Base-by-base conservation (phyloP, 2,888 invertebrate species). In the Polylopha cassiicola region DNA sequence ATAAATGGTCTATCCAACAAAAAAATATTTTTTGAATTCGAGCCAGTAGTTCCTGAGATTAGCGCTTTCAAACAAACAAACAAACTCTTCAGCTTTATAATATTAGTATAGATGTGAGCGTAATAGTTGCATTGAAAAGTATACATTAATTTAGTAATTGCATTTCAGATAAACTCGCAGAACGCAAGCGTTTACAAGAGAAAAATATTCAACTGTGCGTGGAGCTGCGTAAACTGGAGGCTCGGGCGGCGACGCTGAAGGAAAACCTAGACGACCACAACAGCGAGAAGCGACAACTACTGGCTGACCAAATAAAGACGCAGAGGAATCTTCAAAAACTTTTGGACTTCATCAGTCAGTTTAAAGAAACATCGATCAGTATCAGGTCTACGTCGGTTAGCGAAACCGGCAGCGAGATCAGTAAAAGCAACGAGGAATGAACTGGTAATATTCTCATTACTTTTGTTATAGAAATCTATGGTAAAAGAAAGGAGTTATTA, bases 291-390 rank as follows among this genome's bases (percentile, higher is more conserved):
- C 61, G 84, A 1, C 76, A 84, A 41, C 58, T 86, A 7, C 53
- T 86, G 6, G 73, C 85, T 2, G 80, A 81, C 45, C 85, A 86
- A 54, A 82, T 86, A 11, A 73, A 79, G 45, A 86, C 82, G 2
- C 85, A 84, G 55, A 67, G 82, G 46, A 80, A 85, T 55, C 66
- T 86, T 7, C 84, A 86, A 64, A 84, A 82, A 41, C 73, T 86
- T 4, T 66, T 86, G 3, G 86, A 86, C 53, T 86, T 86, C 55
- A 80, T 86, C 53, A 77, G 82, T 37, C 84, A 81, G 46, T 86
- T 86, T 43, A 82, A 82, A 41, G 82, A 84, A 50, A 80, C 82
- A 16, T 80, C 84, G 1, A 65, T 80, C 30, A 81, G 81, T 36
- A 55, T 77, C 20, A 67, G 69, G 1, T 80, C 81, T 1, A 72